Conservation (phyloP, 30 jellyfish, hydroid and myxozoan genomes). For the Sanderia malayensis region DNA sequence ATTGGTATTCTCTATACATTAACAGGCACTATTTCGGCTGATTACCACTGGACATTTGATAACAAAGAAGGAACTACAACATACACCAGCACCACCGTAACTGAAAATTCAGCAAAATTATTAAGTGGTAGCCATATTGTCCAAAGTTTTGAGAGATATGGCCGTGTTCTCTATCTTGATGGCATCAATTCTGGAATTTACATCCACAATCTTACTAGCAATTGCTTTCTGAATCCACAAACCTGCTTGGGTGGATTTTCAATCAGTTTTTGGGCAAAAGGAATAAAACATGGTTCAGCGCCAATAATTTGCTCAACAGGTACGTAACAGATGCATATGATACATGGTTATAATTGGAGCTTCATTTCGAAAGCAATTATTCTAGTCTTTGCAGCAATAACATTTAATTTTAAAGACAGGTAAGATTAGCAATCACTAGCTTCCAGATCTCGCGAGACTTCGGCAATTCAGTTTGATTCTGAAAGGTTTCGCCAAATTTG, state of each 20-base stretch:
- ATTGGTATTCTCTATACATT: too few relatives aligned
- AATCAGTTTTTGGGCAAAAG: conserved; percentile 40
- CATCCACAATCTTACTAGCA: conserved; percentile 42
- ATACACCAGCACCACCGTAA: conserved; percentile 24
- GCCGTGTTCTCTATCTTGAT: conserved; percentile 27
- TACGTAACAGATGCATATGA: too few relatives aligned
- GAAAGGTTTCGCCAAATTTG: too few relatives aligned
- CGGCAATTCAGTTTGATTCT: too few relatives aligned
- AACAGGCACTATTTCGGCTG: conserved; percentile 29
- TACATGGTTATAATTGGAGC: too few relatives aligned
- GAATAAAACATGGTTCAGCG: neutral
- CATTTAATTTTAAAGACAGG: too few relatives aligned
- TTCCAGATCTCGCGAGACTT: too few relatives aligned
- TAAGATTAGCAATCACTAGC: too few relatives aligned
- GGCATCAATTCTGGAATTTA: conserved; percentile 34
- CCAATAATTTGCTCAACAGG: neutral
- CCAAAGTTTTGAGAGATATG: conserved; percentile 17
- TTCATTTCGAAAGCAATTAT: too few relatives aligned
- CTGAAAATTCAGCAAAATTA: conserved; percentile 28
- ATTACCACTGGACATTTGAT: conserved; percentile 52
- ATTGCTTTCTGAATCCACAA: conserved; percentile 32
- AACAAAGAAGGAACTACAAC: neutral
- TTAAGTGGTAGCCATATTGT: conserved; percentile 18
- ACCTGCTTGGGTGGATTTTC: conserved; percentile 24
- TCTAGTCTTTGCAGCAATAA: too few relatives aligned